Evolutionary conservation across 2,113 vertebrate species (phyloP).

Genomic region (Desmodus rotundus): DNA sequence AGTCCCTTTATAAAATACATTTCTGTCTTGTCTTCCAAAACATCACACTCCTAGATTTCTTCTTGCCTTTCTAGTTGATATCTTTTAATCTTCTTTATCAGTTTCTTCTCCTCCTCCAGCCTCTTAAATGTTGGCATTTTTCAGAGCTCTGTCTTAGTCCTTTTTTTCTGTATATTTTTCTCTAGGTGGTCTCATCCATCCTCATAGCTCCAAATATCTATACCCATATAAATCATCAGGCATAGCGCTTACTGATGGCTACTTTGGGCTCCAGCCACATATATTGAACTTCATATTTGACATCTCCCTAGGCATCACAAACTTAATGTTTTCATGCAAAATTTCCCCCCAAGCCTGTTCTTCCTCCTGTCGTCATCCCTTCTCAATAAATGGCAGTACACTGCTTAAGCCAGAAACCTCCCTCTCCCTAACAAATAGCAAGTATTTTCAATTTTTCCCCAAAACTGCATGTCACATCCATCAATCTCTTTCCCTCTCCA

Average conservation of each 20-base stretch:
- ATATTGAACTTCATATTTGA: neutral
- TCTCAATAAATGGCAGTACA: neutral
- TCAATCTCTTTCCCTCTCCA: neutral
- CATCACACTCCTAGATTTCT: neutral
- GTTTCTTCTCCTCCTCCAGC: neutral
- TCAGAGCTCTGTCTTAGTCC: neutral
- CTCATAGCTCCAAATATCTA: neutral
- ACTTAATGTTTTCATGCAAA: neutral
- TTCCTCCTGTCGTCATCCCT: neutral
- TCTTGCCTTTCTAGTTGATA: neutral
- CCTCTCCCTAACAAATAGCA: neutral
- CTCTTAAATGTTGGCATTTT: neutral
- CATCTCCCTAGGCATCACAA: neutral
- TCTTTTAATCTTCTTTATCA: neutral
- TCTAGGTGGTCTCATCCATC: neutral
- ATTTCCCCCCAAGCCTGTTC: neutral
- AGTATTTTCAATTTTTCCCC: neutral
- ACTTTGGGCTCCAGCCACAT: neutral
- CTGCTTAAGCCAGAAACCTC: neutral
- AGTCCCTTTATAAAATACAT: neutral
- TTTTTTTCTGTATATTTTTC: slow-evolving; percentile 19
- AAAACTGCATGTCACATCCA: neutral
- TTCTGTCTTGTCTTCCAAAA: neutral
- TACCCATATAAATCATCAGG: neutral
- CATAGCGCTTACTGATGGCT: neutral